A percentile compares a stretch with the other conserved stretches of the same genome.
phyloP scores from a whole-genome alignment of 1,140 invertebrate genomes.

The Phenacoccus solenopsis region DNA sequence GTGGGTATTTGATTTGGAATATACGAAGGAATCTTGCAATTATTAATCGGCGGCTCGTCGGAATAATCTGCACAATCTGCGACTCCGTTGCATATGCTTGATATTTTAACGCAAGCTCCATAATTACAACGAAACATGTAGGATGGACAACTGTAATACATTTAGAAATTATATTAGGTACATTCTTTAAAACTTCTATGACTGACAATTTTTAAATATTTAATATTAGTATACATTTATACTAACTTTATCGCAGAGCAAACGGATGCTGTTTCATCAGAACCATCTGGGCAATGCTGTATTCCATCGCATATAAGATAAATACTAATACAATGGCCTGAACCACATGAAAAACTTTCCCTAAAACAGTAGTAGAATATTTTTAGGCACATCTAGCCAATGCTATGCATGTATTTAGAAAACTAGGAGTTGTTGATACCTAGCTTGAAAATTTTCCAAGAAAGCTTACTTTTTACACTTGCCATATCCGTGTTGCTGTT shows the following conservation, averaged over 20 bases:
- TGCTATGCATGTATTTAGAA: not conserved
- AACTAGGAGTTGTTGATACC: too few species aligned
- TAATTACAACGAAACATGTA: not conserved
- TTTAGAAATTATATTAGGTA: not conserved
- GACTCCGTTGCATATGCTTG: not conserved
- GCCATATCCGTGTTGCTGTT: not conserved
- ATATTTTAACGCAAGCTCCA: not conserved
- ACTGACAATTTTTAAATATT: too few species aligned
- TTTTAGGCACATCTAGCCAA: not conserved
- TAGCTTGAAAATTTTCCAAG: not conserved
- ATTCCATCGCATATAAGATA: not conserved
- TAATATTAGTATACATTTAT: too few species aligned
- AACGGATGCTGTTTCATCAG: not conserved
- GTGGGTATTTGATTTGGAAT: too few species aligned
- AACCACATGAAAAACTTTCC: not conserved
- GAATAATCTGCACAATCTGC: not conserved
- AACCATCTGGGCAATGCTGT: not conserved
- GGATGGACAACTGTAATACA: not conserved
- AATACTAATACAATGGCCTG: not conserved
- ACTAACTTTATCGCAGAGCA: not conserved
- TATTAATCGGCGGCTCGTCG: not conserved
- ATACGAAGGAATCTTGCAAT: not conserved
- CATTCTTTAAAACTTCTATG: too few species aligned
- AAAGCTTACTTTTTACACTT: not conserved
- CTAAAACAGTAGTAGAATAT: not conserved